Conservation (phyloP, 2,113 vertebrate genomes). For the Procapra przewalskii region DNA sequence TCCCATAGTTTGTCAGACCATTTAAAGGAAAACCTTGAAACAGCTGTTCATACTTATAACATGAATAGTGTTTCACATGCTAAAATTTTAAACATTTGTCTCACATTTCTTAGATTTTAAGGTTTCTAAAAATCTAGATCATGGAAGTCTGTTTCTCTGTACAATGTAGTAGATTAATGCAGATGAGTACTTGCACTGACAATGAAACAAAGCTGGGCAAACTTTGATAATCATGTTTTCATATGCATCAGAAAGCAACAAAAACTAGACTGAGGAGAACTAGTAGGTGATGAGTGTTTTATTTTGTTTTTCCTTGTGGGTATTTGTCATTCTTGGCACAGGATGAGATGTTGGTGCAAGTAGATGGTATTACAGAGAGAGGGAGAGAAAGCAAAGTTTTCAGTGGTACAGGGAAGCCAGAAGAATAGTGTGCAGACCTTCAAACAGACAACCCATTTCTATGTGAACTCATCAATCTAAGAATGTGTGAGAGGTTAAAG, state of each 20-base stretch:
- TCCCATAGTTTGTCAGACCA: not conserved
- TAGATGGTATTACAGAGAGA: not conserved
- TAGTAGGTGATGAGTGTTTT: not conserved
- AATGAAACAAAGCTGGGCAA: not conserved
- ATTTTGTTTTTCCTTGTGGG: not conserved
- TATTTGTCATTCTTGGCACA: not conserved
- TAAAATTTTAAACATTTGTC: not conserved
- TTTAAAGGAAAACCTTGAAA: not conserved
- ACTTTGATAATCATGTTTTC: not conserved
- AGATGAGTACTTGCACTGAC: not conserved
- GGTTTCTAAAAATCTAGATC: not conserved
- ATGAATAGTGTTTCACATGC: not conserved
- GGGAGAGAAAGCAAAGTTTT: not conserved
- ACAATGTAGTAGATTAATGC: not conserved
- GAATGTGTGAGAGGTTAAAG: not conserved
- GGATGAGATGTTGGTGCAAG: not conserved
- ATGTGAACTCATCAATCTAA: not conserved
- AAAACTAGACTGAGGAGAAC: not conserved
- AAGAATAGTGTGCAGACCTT: not conserved
- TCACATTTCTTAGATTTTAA: not conserved
- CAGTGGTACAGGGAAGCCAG: not conserved
- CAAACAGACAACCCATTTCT: not conserved
- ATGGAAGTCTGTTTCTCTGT: not conserved
- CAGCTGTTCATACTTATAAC: not conserved
- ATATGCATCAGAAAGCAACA: not conserved